phyloP scores from a whole-genome alignment of 2,888 invertebrate genomes.

The Philhelius pedissequus region DNA sequence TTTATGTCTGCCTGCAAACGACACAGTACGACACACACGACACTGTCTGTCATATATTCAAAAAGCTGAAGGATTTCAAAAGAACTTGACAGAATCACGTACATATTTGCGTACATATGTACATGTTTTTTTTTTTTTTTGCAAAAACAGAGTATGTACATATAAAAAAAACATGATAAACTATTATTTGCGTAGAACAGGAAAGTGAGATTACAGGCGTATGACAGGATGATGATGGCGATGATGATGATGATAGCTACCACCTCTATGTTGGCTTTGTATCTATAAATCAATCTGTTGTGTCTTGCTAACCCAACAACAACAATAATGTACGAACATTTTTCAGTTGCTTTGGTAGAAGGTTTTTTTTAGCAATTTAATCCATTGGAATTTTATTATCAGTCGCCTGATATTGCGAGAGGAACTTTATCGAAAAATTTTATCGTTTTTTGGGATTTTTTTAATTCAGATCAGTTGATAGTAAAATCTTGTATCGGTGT shows the following conservation, averaged over 20 bases:
- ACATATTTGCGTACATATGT: too few species aligned
- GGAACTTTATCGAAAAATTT: too few species aligned
- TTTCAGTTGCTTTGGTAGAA: neutral
- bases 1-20: neutral
- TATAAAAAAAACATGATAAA: neutral
- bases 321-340: neutral
- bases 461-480: slow-evolving; percentile 28
- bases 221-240: neutral
- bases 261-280: neutral
- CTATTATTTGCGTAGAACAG: slow-evolving; percentile 14
- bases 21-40: neutral
- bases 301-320: neutral
- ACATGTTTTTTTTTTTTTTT: slow-evolving; percentile 8
- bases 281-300: slow-evolving; percentile 20
- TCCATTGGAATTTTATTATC: neutral
- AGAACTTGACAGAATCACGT: slow-evolving; percentile 16
- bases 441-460: neutral
- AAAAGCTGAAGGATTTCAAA: neutral
- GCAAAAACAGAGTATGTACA: neutral
- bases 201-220: neutral
- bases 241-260: neutral
- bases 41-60: neutral
- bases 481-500: slow-evolving; percentile 5
- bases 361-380: neutral
- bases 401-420: too few species aligned